Evolutionary conservation across 2,888 invertebrate genomes (phyloP).

Genomic region (Sesia bembeciformis): DNA sequence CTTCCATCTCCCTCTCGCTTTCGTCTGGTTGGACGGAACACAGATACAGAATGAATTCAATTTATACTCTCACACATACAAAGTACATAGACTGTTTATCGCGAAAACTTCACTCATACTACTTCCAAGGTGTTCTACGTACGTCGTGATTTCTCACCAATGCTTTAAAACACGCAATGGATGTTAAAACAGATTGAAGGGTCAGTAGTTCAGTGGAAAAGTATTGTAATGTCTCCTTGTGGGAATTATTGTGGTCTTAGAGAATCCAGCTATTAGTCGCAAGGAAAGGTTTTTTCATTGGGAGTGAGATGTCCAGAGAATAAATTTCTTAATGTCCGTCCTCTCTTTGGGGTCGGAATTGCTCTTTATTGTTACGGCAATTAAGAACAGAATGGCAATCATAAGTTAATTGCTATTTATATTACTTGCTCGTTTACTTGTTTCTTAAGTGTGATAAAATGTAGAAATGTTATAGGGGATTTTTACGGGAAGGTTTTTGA

Average conservation of each 20-base stretch:
- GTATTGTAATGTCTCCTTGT: not conserved
- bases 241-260: conserved; percentile 2
- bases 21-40: conserved; percentile 59
- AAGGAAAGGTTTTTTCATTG: conserved; percentile 1
- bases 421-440: no score
- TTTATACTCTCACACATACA: conserved; percentile 39
- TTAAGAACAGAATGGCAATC: no score
- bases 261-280: conserved; percentile 3
- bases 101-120: conserved; percentile 20
- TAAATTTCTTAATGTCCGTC: not conserved
- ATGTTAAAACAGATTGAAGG: not conserved
- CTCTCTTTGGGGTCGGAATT: not conserved
- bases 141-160: not conserved
- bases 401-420: no score
- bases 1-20: conserved; percentile 48
- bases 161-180: not conserved
- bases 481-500: no score
- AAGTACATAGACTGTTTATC: conserved; percentile 21
- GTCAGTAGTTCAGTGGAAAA: not conserved
- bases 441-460: no score
- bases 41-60: conserved; percentile 67
- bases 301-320: conserved; percentile 1
- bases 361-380: not conserved
- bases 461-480: no score
- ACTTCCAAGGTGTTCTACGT: conserved; percentile 15